Base-by-base conservation (phyloP, 2,888 invertebrate species). In the Drosophila bunnanda region DNA sequence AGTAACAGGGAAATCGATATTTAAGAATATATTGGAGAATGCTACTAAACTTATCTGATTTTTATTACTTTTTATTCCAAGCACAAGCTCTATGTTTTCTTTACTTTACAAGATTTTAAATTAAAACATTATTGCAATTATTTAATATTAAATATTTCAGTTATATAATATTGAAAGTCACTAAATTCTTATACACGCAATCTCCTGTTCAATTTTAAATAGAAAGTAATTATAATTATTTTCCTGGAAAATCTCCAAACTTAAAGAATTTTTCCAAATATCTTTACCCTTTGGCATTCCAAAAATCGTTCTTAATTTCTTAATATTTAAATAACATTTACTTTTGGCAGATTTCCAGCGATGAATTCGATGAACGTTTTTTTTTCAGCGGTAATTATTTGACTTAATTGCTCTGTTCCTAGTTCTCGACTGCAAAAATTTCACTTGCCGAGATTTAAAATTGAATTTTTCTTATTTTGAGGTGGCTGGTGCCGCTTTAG, bases 381-480 rank as follows among this genome's bases (percentile, higher is more conserved):
- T 15, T 2, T 17, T 25, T n/a, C 25, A 54, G 53, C 67, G 36
- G 30, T 46, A 28, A 25, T 12, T 46, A 34, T 68, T 50, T 54
- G 53, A 20, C 44, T 75, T 75, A 41, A 67, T 66, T 67, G 57
- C 62, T 38, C 55, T 56, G 67, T 73, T 52, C 50, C 70, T 73
- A 28, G 46, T 73, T 62, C 50, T 75, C 69, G 53, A 54, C 60
- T 46, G 32, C 34, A 52, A 15, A 70, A 66, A 71, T 79, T 86
- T 80, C 79, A 83, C 79, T 82, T 75, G 57, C 41, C 57, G 54
- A 56, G 69, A 77, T 80, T 80, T 79, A 69, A 9, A 48, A 55
- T 64, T 70, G 52, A 34, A 61, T 64, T 25, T 46, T 58, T 48
- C 43, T 68, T 50, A 39, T 62, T 67, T 59, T 46, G 65, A 39